These are phyloP conservation scores for Chamaea fasciata DNA, from an alignment of 2,113 vertebrate species.

Conservation along the genomic window DNA sequence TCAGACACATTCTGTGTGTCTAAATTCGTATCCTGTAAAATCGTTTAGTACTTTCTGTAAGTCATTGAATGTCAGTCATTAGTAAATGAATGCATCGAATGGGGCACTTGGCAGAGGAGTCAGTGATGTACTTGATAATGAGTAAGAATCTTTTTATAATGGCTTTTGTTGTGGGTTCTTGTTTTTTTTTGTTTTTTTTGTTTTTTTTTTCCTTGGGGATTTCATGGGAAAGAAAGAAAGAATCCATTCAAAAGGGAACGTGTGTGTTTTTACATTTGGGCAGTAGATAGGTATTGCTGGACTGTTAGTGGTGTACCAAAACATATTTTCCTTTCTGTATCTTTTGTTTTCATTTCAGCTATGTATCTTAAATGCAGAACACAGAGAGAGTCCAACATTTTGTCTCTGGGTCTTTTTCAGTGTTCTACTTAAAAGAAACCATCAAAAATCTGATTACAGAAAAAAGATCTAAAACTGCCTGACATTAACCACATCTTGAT, in stretches of 20 bases:
- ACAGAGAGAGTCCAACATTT: not conserved
- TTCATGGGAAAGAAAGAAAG: not conserved
- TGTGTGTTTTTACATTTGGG: not conserved
- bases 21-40: not conserved
- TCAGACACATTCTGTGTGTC: not conserved
- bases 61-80: not conserved
- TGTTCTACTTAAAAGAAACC: not conserved
- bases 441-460: not conserved
- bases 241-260: not conserved
- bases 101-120: not conserved
- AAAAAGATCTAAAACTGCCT: not conserved
- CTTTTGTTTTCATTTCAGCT: not conserved
- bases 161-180: not conserved
- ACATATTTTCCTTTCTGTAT: not conserved
- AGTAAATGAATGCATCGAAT: not conserved
- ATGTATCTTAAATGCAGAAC: not conserved
- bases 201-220: not conserved
- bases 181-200: not conserved
- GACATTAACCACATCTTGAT: accelerated
- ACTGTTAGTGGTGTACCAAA: not conserved
- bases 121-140: not conserved
- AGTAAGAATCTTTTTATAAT: not conserved
- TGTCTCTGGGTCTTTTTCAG: not conserved
- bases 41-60: not conserved
- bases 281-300: not conserved